Base-by-base conservation (phyloP, 2,888 invertebrate species). In the Hydroisotoma schaefferi region DNA sequence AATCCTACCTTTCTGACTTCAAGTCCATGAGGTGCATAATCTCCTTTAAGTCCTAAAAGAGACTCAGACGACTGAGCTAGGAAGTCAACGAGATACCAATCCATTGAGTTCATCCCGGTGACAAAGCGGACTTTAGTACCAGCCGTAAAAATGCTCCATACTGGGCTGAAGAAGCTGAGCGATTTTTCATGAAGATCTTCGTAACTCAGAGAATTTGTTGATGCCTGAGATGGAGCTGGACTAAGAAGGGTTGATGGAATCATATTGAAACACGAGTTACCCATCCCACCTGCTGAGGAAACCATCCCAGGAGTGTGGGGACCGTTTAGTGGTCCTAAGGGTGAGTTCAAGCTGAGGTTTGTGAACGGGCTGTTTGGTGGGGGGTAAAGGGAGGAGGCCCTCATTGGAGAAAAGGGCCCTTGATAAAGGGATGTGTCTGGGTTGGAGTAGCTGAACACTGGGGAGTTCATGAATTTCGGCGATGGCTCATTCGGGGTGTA, bases 141-240 rank as follows among this genome's bases (percentile, higher is more conserved):
- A 71, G 74, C 70, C 37, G 76, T 73, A 64, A 78, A 78, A 60
- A 78, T 77, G 49, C 76, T 77, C 78, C 78, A 78, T 2, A 76
- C 75, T 23, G 77, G 75, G 52, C 73, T 73, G 2, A 77, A 76
- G 75, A 77, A 76, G 38, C 62, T 70, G 73, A 73, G 59, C 71
- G 68, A 59, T 48, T 68, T 61, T 53, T 69, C 59, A 63, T 66
- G 65, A 40, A 75, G 67, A 52, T 75, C 75, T 61, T 75, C 75
- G 51, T 73, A 72, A 54, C 75, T 75, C 54, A 73, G 69, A 37
- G 74, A 74, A 22, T 74, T 70, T 8, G 75, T 74, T 12, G 73
- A 73, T 5, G 65, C 75, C 69, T 76, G 76, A 68, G 71, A 74
- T 57, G 73, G 74, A 60, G 72, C 74, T 58, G 74, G 74, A 67